A percentile compares a stretch with the other conserved stretches of the same genome.
These are phyloP conservation scores for Athene noctua DNA, from an alignment of 2,113 vertebrate genomes.

Conservation along the genomic window DNA sequence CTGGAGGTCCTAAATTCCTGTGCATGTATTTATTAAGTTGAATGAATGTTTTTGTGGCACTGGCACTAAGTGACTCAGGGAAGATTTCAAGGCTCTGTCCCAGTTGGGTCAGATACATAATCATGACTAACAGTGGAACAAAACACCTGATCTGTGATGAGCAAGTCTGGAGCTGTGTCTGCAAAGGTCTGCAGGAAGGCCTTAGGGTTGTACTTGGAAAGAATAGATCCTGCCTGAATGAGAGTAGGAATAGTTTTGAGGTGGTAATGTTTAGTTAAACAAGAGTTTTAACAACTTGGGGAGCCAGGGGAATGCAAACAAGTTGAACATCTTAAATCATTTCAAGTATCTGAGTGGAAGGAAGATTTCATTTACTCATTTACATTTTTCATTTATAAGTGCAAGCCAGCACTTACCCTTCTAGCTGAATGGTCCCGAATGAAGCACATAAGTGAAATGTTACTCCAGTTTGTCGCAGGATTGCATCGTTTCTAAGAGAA, in stretches of 20 bases:
- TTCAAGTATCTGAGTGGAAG: not conserved
- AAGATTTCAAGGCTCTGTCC: not conserved
- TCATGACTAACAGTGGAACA: not conserved
- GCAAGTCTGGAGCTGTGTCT: not conserved
- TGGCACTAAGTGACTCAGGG: not conserved
- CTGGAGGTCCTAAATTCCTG: not conserved
- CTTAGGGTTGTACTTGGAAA: not conserved
- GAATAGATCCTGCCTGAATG: not conserved
- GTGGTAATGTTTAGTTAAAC: not conserved
- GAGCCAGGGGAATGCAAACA: accelerated
- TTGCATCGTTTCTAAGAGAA: not conserved
- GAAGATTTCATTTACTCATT: not conserved
- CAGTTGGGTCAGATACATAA: not conserved
- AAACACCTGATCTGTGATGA: not conserved
- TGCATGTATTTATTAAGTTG: not conserved
- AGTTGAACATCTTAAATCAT: not conserved
- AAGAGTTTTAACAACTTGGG: not conserved
- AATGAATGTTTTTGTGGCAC: not conserved
- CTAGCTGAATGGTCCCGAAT: not conserved
- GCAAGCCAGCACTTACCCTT: not conserved
- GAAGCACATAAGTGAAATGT: not conserved
- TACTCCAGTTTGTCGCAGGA: not conserved
- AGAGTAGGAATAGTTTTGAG: not conserved
- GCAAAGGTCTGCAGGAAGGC: not conserved
- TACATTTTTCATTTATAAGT: too few relatives aligned